Evolutionary conservation across 2,888 invertebrate genomes (phyloP).

Genomic region (Strigamia crassipes): DNA sequence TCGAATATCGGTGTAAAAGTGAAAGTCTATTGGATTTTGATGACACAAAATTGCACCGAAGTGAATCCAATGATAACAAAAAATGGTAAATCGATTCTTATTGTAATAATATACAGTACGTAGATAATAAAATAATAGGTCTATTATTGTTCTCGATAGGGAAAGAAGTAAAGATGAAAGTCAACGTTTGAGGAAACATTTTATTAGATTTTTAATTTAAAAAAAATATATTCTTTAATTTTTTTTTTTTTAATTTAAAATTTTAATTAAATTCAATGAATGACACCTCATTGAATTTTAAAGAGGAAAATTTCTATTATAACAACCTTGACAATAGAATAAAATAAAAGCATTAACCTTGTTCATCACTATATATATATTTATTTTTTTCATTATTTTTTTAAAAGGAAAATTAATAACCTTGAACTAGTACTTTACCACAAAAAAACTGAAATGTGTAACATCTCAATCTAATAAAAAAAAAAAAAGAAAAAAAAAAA

Average conservation of each 20-base stretch:
- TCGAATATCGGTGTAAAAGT: no score
- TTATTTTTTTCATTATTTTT: not conserved
- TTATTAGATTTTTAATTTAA: not conserved
- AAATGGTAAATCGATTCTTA: no score
- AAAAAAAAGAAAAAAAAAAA: not conserved
- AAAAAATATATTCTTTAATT: not conserved
- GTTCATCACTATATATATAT: not conserved
- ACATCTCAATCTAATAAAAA: not conserved
- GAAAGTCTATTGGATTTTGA: no score
- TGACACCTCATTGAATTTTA: not conserved
- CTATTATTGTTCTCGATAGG: no score
- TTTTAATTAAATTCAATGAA: not conserved
- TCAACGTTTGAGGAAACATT: not conserved
- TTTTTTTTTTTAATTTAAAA: not conserved
- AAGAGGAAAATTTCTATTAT: not conserved
- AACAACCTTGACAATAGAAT: slow-evolving; percentile 14
- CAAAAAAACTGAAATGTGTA: not conserved
- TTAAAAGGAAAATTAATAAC: not conserved
- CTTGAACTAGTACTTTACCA: not conserved
- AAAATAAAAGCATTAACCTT: not conserved
- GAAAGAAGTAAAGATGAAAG: no score
- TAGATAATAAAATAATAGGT: no score
- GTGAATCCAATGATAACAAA: no score
- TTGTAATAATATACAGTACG: no score
- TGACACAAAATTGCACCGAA: no score